These are phyloP conservation scores for Microtus ochrogaster DNA, from an alignment of 2,113 vertebrate genomes.

Conservation along the genomic window DNA sequence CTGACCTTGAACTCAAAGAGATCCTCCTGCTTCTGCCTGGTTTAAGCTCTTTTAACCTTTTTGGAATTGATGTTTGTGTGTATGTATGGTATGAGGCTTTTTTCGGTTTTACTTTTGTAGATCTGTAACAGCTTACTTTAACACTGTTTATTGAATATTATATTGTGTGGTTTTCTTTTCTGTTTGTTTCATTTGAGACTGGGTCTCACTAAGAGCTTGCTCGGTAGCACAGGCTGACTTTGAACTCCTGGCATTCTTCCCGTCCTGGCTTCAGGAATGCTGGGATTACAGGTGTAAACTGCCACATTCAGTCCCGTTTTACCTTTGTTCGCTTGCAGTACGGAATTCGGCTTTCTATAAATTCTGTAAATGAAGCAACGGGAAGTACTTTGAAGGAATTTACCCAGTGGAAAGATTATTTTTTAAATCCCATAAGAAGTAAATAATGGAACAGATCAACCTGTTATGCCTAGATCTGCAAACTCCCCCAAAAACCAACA, in stretches of 20 bases:
- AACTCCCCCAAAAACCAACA: too few species aligned
- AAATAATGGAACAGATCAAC: neutral
- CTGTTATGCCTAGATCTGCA: too few species aligned
- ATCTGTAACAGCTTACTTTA: neutral
- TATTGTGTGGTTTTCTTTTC: neutral
- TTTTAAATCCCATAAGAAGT: neutral
- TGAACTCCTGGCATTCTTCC: neutral
- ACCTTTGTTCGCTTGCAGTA: neutral
- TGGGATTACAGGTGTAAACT: neutral
- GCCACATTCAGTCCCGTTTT: neutral
- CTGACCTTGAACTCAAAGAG: neutral
- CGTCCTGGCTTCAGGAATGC: neutral
- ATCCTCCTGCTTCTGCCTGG: neutral
- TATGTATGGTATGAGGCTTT: neutral
- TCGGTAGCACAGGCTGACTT: neutral
- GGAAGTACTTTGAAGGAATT: too few species aligned
- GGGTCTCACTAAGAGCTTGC: neutral
- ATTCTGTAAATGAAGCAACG: neutral
- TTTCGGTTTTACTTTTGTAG: neutral
- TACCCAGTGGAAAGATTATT: too few species aligned
- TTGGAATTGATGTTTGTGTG: neutral
- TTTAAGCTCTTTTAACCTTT: neutral
- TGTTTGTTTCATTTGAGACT: neutral
- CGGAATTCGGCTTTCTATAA: neutral
- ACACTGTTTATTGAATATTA: neutral